phyloP scores from a whole-genome alignment of 2,113 vertebrate genomes.

The Cairina moschata region DNA sequence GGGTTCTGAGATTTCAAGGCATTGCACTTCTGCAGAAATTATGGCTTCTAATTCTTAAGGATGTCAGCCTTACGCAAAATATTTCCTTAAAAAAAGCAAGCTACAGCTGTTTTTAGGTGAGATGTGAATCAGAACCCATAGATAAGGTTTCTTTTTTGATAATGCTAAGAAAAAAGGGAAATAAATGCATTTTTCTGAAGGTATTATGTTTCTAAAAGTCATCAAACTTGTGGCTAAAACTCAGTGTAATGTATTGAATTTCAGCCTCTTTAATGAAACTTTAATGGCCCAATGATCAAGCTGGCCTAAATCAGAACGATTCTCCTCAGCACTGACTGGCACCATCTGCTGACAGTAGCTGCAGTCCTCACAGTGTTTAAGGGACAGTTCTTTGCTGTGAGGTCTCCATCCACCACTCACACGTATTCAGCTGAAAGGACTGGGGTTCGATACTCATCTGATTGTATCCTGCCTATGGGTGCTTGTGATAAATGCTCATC shows the following conservation, averaged over 20 bases:
- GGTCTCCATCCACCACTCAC: not conserved
- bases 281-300: not conserved
- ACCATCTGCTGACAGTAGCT: not conserved
- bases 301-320: not conserved
- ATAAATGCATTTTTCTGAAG: not conserved
- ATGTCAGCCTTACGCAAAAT: not conserved
- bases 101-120: not conserved
- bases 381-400: not conserved
- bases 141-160: not conserved
- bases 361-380: not conserved
- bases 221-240: not conserved
- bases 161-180: not conserved
- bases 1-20: not conserved
- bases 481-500: not conserved
- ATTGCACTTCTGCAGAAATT: not conserved
- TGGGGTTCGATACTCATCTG: not conserved
- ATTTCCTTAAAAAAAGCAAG: not conserved
- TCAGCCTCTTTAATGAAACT: not conserved
- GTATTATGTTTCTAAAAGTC: not conserved
- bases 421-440: not conserved
- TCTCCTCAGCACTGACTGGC: not conserved
- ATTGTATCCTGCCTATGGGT: not conserved
- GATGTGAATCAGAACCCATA: too few relatives aligned
- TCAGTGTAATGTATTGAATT: not conserved
- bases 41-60: not conserved